Evolutionary conservation across 2,888 invertebrate species (phyloP).

Genomic region (Drosophila tanythrix): DNA sequence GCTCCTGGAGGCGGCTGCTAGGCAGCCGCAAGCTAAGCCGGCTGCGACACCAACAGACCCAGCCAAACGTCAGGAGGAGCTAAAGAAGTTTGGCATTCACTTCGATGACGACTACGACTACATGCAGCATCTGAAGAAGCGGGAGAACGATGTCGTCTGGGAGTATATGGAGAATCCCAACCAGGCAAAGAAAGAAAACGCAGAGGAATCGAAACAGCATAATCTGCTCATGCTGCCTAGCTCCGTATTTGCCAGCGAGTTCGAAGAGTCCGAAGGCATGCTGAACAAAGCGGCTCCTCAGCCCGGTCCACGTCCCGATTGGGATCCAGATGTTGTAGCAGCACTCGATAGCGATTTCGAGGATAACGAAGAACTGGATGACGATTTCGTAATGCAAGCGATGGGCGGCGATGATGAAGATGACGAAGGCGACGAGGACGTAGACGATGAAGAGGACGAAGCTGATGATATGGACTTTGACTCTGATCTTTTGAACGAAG

Average conservation of each 20-base stretch:
- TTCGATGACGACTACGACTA: conserved; percentile 98
- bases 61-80: conserved; percentile 88
- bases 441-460: conserved; percentile 67
- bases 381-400: conserved; percentile 95
- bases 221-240: conserved; percentile 89
- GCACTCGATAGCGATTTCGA: conserved; percentile 97
- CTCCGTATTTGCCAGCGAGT: conserved; percentile 94
- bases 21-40: conserved; percentile 71
- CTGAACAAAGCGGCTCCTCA: conserved; percentile 84
- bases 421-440: conserved; percentile 67
- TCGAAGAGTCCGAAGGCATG: conserved; percentile 92
- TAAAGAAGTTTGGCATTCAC: conserved; percentile 94
- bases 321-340: conserved; percentile 97
- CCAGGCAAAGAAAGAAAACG: conserved; percentile 71
- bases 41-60: conserved; percentile 73
- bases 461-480: conserved; percentile 71
- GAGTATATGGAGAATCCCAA: conserved; percentile 84
- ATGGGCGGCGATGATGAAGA: conserved; percentile 71
- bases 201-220: conserved; percentile 55
- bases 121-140: conserved; percentile 91
- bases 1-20: conserved; percentile 87
- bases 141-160: conserved; percentile 83
- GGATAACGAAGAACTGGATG: conserved; percentile 94
- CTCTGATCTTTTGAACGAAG: conserved; percentile 79
- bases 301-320: conserved; percentile 88